phyloP scores from a whole-genome alignment of 2,888 invertebrate species.

The Phlogophora meticulosa region DNA sequence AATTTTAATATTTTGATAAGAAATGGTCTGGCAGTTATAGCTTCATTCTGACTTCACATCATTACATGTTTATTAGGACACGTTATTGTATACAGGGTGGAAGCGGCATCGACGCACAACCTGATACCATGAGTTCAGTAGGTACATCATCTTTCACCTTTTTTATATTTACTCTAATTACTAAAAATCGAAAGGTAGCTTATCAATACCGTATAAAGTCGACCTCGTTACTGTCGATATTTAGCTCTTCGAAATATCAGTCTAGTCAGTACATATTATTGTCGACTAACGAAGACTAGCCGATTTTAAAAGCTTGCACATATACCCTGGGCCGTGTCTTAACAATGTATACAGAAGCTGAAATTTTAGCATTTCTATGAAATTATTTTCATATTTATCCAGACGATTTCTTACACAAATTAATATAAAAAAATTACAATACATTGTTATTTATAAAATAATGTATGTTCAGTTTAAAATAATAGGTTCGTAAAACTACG shows the following conservation, averaged over 20 bases:
- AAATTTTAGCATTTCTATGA: not conserved
- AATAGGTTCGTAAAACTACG: conserved; percentile 39
- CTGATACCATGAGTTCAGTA: too few species aligned
- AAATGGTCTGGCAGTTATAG: conserved; percentile 50
- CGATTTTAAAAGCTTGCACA: conserved; percentile 18
- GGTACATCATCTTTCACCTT: too few species aligned
- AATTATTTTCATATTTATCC: conserved; percentile 21
- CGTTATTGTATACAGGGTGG: not conserved
- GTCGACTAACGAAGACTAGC: conserved; percentile 34
- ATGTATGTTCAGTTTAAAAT: conserved; percentile 34
- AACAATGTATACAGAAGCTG: not conserved
- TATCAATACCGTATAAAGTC: conserved; percentile 23
- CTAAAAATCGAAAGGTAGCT: conserved; percentile 3
- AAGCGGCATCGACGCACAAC: too few species aligned
- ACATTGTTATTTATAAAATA: conserved; percentile 17
- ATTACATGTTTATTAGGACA: conserved; percentile 2
- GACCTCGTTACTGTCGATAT: conserved; percentile 18
- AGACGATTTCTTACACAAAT: conserved; percentile 55
- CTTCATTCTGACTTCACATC: conserved; percentile 13
- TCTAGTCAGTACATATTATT: conserved; percentile 48
- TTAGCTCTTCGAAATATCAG: conserved; percentile 34
- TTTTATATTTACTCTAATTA: not conserved
- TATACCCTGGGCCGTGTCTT: conserved; percentile 14
- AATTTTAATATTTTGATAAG: conserved; percentile 42
- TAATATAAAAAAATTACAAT: conserved; percentile 8